Base-by-base conservation (phyloP, 1,140 invertebrate species). In the Drosophila tristis region DNA sequence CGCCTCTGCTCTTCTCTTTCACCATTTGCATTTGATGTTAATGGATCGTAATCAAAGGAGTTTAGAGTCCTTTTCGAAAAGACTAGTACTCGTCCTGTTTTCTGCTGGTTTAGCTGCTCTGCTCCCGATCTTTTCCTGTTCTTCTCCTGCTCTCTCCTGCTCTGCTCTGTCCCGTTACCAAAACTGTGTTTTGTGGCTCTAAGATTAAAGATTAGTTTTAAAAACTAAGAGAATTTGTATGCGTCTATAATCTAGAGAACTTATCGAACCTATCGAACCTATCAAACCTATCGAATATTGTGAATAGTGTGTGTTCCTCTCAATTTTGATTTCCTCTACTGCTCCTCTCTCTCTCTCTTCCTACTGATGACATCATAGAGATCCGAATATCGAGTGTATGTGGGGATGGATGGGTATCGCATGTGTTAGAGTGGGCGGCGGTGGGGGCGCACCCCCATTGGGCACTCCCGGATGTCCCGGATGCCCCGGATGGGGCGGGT, bases 361-460 rank as follows among this genome's bases (percentile, higher is more conserved):
- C 67, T 65, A 86, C 78, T 86, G 80, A 71, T 86, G 85, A 84
- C 89, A 92, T 92, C 91, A 92, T 91, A 92, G 91, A 91, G 91
- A 92, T 92, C 91, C 91, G 78, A 92, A 92, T 92, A 92, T 92
- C 80, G 91, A 92, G 89, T 92, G 91, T 78, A 91, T 92, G 68
- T 91, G 90, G 57, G 90, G 90, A 78, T 91, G 90, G 79, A 91
- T 90, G 60, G 90, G 90, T 70, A 91, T 91, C 39, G 90, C 90
- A 55, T 91, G 90, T 51, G 90, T 91, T 35, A 91, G 62, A 54
- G 90, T 79, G 35, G 87, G 65, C 42, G 90, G 68, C 42, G 86
- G 80, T 42, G 81, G 76, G 11, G 82, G 68, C 43, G 72, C 74
- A 15, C 61, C 82, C 20, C 76, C 89, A 9, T 71, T 85, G 55